Percentiles rank a stretch among this genome's conserved stretches.
phyloP scores from a whole-genome alignment of 2,888 invertebrate genomes.

The Quadroppia sp. region DNA sequence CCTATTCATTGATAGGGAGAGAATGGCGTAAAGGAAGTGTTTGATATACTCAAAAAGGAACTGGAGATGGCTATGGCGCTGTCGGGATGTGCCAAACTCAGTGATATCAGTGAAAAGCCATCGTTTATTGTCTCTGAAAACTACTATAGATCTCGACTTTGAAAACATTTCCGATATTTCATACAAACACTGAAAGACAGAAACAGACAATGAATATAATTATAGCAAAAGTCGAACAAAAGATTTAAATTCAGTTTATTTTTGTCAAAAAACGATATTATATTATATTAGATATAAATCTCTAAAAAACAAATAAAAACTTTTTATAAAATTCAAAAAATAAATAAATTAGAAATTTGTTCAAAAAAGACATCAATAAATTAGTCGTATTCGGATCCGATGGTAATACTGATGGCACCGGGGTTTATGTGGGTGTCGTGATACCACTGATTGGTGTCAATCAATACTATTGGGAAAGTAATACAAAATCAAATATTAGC shows the following conservation, averaged over 20 bases:
- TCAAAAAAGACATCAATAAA: background rate
- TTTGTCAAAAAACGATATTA: background rate
- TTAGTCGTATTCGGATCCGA: slow-evolving; percentile 87
- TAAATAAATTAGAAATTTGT: background rate
- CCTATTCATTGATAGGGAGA: slow-evolving; percentile 59
- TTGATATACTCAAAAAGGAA: slow-evolving; percentile 69
- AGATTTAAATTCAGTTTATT: background rate
- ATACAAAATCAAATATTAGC: background rate
- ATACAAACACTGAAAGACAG: no score
- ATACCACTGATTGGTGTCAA: slow-evolving; percentile 88
- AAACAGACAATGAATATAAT: no score
- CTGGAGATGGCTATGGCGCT: slow-evolving; percentile 68
- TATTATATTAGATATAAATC: background rate
- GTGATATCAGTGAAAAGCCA: slow-evolving; percentile 58
- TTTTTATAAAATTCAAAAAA: background rate
- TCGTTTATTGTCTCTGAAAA: slow-evolving; percentile 37
- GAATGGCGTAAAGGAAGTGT: slow-evolving; percentile 68
- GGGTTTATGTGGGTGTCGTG: slow-evolving; percentile 75
- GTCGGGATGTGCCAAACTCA: slow-evolving; percentile 64
- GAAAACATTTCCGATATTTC: background rate
- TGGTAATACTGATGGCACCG: slow-evolving; percentile 75
- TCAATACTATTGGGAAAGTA: slow-evolving; percentile 61
- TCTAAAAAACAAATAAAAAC: slow-evolving; percentile 10
- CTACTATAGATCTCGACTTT: slow-evolving; percentile 32
- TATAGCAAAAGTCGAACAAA: background rate